Base-by-base conservation (phyloP, 2,113 vertebrate species). In the Talpa occidentalis region DNA sequence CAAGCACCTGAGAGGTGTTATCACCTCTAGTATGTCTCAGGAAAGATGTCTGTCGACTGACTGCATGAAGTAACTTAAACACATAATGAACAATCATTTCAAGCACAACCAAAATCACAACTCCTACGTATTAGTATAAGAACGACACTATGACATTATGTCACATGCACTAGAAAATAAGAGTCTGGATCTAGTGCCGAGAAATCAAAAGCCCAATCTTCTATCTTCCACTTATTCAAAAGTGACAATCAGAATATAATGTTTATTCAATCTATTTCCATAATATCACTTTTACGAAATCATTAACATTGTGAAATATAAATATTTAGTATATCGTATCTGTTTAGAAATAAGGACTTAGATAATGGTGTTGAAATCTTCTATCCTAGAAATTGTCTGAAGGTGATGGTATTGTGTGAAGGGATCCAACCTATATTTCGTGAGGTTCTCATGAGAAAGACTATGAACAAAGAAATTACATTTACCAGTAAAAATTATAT, bases 31-130 rank as follows among this genome's bases (percentile, higher is more conserved):
- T 1, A 62, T 28, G 85, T 59, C 88, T 56, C 10, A 84, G 37
- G 11, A 44, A 19, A 92, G 84, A 87, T 70, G 22, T 59, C 44
- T 77, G 10, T 62, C 70, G 44, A 59, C 0, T 67, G 30, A 72
- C 0, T 30, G 3, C 0, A 32, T 93, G 21, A 77, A 54, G 44
- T 85, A 60, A 74, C 56, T 67, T 42, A 11, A 54, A 78, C 59
- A 60, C 5, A 81, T 69, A 80, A 66, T 49, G 49, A 89, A 95
- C 5, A 37, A 78, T 59, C 49, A 64, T 66, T 72, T 92, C 32
- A 87, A 82, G 69, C 60, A 79, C 54, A 92, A 80, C 14, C 73
- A 82, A 94, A 84, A 88, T 49, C 35, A 90, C 5, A 66, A 81
- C 22, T 54, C 47, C 78, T 9, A 81, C 19, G 60, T 35, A 49